Evolutionary conservation across 2,113 vertebrate genomes (phyloP), one percentile per base, ranked within the genome.

Genomic region (Nymphicus hollandicus): DNA sequence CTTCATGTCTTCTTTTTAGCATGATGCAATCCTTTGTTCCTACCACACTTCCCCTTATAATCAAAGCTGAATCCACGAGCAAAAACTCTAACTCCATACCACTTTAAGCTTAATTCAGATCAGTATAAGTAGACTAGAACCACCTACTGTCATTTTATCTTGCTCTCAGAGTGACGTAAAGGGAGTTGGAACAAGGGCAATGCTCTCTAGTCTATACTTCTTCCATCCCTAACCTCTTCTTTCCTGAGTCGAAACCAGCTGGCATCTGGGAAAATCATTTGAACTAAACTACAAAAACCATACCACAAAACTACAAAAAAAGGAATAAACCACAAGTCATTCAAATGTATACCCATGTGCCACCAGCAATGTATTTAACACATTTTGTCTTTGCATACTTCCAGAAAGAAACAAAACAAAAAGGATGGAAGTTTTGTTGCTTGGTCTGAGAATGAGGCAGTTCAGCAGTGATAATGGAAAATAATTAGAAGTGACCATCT

Each of bases 291-390:
- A 58, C 20, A 58, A 58, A 58, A 58, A 58, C 13, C 19, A 28
- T 41, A 5, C 33, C 28, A 63, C 3, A 41, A 91, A 77, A 27
- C 3, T 12, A 73, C 5, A 49, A 74, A 81, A 74, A 74, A 39
- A 17, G 2, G 18, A 13, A 35, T 4, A 31, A 77, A 69, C 10
- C 53, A 37, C 24, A 50, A 43, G 16, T 33, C 4, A 56, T 90
- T 61, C 11, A 18, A 49, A 10, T 53, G 6, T 7, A 37, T 41
- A 74, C 6, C 4, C 5, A 17, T 16, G 29, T 72, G 15, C 19
- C 31, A 72, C 53, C 41, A 73, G 4, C 13, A 17, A 0, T 0
- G 17, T 14, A 64, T 4, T 55, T 11, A 23, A 37, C 5, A n/a
- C 5, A 17, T 61, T 83, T 50, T 70, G 64, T 44, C 29, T 47